A percentile compares a stretch with the other conserved stretches of the same genome.
These are phyloP conservation scores for Paedocypris sp. DNA, from an alignment of 2,113 vertebrate genomes.

Conservation along the genomic window DNA sequence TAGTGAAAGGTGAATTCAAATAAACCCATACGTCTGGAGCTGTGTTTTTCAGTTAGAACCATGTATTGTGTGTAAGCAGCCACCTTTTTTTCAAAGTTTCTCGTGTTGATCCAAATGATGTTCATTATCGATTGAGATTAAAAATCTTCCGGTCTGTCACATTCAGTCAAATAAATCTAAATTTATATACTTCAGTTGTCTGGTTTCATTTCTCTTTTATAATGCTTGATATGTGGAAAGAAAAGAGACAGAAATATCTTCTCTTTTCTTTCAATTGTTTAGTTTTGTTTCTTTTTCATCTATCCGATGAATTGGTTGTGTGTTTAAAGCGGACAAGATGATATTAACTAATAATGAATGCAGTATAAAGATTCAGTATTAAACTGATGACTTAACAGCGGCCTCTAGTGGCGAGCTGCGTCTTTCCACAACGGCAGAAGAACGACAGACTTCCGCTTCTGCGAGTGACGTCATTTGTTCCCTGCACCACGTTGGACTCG, in stretches of 20 bases:
- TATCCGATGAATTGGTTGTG: too few relatives aligned
- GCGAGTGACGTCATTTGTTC: conserved; percentile 9
- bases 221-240: neutral
- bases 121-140: neutral
- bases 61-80: neutral
- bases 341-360: too few relatives aligned
- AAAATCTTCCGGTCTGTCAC: conserved; percentile 64
- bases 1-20: too few relatives aligned
- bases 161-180: conserved; percentile 58
- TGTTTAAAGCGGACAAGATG: too few relatives aligned
- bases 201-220: neutral
- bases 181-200: conserved; percentile 28
- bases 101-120: neutral
- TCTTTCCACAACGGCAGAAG: neutral
- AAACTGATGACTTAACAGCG: too few relatives aligned
- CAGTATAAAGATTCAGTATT: too few relatives aligned
- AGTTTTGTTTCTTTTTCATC: too few relatives aligned
- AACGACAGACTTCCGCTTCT: neutral
- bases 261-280: too few relatives aligned
- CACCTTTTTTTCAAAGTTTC: neutral
- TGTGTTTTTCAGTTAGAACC: too few relatives aligned
- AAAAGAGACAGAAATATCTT: too few relatives aligned
- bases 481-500: neutral
- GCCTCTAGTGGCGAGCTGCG: too few relatives aligned
- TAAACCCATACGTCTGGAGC: too few relatives aligned